phyloP scores from a whole-genome alignment of 2,113 vertebrate genomes.

The Monarcha castaneiventris region DNA sequence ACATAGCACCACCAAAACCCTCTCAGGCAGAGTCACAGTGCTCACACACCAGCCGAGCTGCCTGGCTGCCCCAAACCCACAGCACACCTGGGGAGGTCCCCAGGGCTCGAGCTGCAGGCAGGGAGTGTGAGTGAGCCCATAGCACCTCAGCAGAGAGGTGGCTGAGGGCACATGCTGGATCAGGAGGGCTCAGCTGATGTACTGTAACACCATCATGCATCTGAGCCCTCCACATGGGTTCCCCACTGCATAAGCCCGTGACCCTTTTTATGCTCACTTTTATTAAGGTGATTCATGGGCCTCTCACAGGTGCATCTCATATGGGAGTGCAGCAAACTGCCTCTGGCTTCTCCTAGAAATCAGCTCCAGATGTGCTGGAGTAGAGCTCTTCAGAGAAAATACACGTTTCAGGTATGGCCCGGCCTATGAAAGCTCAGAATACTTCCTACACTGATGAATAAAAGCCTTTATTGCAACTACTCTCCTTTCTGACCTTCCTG shows the following conservation, averaged over 20 bases:
- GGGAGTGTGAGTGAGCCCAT: background rate
- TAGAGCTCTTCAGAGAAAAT: slow-evolving; percentile 35
- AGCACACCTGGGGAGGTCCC: background rate
- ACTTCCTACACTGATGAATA: background rate
- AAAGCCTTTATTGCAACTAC: background rate
- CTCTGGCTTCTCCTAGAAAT: slow-evolving; percentile 27
- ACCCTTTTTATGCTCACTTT: background rate
- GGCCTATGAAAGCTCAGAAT: background rate
- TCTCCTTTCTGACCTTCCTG: background rate
- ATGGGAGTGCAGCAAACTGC: background rate
- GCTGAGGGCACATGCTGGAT: background rate
- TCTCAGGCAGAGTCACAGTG: background rate
- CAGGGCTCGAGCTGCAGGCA: background rate
- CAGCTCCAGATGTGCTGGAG: slow-evolving; percentile 23
- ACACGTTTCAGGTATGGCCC: slow-evolving; percentile 15
- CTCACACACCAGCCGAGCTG: background rate
- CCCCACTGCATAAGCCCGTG: background rate
- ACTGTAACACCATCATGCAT: background rate
- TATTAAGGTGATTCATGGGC: background rate
- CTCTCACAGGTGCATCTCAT: slow-evolving; percentile 52
- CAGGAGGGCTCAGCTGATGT: background rate
- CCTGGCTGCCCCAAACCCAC: background rate
- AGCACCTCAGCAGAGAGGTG: fast-evolving
- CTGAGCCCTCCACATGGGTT: background rate
- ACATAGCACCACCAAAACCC: background rate